Conservation (phyloP, 2,113 vertebrate genomes). For the Chloropsis hardwickii region DNA sequence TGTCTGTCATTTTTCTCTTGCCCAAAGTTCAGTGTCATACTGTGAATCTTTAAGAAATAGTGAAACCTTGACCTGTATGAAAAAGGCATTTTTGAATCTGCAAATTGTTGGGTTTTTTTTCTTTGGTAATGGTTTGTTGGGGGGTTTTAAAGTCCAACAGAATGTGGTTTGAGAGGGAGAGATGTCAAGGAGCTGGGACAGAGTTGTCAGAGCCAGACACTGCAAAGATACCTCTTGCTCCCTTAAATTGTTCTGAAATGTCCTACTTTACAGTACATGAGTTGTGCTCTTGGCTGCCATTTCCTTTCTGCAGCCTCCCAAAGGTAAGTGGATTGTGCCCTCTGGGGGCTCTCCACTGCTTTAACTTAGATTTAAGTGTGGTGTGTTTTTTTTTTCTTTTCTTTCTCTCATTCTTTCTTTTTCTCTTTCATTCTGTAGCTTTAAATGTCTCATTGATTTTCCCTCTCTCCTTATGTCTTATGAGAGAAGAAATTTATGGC, state of each 20-base stretch:
- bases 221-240: conserved; percentile 1
- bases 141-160: neutral
- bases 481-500: conserved; percentile 70
- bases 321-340: conserved; percentile 62
- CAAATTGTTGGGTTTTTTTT: neutral
- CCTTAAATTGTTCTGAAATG: conserved; percentile 40
- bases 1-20: neutral
- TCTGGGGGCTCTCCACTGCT: conserved; percentile 64
- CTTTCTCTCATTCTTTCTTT: neutral
- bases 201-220: neutral
- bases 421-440: neutral
- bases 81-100: neutral
- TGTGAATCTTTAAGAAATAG: neutral
- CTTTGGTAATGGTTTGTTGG: neutral
- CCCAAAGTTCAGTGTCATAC: neutral
- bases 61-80: neutral
- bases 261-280: conserved; percentile 29
- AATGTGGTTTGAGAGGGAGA: neutral
- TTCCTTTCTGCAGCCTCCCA: conserved; percentile 51
- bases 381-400: neutral
- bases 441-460: conserved; percentile 65
- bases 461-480: conserved; percentile 32
- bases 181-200: neutral
- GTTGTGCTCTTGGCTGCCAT: conserved; percentile 41
- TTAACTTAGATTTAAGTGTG: conserved; percentile 26